These are phyloP conservation scores for Pluvianellus socialis DNA, from an alignment of 2,113 vertebrate genomes.

Conservation along the genomic window DNA sequence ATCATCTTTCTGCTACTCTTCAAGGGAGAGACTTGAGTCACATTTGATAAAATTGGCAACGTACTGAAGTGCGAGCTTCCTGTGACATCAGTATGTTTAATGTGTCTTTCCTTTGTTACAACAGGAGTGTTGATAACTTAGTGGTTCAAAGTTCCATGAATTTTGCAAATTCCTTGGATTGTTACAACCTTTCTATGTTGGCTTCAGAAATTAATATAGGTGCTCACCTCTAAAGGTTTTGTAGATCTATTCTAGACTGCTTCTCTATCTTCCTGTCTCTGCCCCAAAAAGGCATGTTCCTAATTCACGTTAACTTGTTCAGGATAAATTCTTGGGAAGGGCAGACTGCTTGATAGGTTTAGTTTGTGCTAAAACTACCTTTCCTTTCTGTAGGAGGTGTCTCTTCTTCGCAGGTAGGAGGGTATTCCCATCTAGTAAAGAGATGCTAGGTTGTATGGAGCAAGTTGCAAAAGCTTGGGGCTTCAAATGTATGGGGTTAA, in stretches of 20 bases:
- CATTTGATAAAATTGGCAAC: constrained; percentile 1
- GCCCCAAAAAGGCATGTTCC: background rate
- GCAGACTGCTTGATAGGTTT: background rate
- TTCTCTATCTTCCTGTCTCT: background rate
- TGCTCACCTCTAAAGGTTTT: background rate
- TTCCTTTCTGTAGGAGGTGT: background rate
- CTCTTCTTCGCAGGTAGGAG: background rate
- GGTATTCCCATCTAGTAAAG: background rate
- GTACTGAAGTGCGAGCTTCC: constrained; percentile 13
- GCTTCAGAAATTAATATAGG: background rate
- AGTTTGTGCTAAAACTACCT: background rate
- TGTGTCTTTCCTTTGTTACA: constrained; percentile 19
- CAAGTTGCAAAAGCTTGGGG: background rate
- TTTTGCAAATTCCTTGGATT: background rate
- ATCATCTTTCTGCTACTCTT: background rate
- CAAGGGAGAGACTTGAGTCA: background rate
- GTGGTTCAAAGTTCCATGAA: background rate
- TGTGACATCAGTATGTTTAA: constrained; percentile 28
- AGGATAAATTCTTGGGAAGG: background rate
- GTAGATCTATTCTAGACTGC: accelerated
- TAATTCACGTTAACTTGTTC: background rate
- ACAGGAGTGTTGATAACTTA: background rate
- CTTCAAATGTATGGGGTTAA: background rate
- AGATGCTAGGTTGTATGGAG: background rate
- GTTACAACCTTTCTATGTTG: accelerated